Evolutionary conservation across 2,888 invertebrate genomes (phyloP).

Genomic region (Leucozona laternaria): DNA sequence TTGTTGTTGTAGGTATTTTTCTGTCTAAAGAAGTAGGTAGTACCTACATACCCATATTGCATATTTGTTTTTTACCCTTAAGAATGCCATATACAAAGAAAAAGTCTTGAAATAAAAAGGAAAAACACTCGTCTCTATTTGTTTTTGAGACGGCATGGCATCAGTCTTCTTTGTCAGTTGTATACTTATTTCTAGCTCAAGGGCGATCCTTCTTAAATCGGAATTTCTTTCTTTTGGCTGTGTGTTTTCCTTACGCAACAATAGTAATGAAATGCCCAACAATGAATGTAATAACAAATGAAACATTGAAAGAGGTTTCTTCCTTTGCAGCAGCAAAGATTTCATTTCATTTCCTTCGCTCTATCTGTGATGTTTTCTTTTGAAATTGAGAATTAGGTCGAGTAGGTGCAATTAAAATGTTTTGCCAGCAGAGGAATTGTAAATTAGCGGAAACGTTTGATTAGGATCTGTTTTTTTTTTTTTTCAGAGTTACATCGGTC

Average conservation of each 20-base stretch:
- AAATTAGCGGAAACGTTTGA: conserved; percentile 74
- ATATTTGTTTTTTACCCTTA: conserved; percentile 49
- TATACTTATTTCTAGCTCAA: conserved; percentile 62
- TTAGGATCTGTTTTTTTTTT: conserved; percentile 49
- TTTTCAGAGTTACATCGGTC: conserved; percentile 4
- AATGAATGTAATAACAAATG: conserved; percentile 74
- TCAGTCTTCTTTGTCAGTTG: conserved; percentile 32
- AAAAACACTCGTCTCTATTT: conserved; percentile 43
- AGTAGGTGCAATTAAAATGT: conserved; percentile 75
- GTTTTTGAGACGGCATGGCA: conserved; percentile 44
- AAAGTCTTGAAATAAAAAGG: neutral
- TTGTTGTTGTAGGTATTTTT: neutral
- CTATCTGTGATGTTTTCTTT: conserved; percentile 33
- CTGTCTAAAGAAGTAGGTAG: conserved; percentile 15
- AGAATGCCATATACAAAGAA: conserved; percentile 14
- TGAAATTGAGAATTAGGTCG: conserved; percentile 67
- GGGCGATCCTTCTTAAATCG: conserved; percentile 64
- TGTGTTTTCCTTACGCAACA: conserved; percentile 72
- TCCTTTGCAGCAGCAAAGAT: conserved; percentile 36
- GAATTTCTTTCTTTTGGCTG: conserved; percentile 44
- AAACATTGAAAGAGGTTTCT: conserved; percentile 59
- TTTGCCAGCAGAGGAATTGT: conserved; percentile 68
- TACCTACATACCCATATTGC: conserved; percentile 16
- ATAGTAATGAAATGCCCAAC: conserved; percentile 74
- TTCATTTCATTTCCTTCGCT: conserved; percentile 49